Evolutionary conservation across 2,888 invertebrate species (phyloP).

Genomic region (Scaptomyza flava): DNA sequence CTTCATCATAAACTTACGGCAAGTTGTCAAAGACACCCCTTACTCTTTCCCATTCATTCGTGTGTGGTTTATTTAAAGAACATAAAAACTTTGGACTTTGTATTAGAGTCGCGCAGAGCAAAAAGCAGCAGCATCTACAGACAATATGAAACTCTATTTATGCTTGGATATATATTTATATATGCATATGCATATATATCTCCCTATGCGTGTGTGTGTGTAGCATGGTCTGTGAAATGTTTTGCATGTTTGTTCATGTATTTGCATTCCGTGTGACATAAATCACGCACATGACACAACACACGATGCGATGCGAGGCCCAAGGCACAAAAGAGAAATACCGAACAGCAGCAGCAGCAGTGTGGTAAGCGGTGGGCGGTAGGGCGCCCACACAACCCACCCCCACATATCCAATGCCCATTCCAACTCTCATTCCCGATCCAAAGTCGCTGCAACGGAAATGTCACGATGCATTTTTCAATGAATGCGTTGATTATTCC

Average conservation of each 20-base stretch:
- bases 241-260: conserved; percentile 78
- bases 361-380: not conserved
- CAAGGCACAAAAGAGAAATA: conserved; percentile 65
- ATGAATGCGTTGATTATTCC: conserved; percentile 71
- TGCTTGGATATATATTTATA: no score
- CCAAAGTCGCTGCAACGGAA: conserved; percentile 49
- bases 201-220: conserved; percentile 12
- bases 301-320: conserved; percentile 44
- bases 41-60: conserved; percentile 28
- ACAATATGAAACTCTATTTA: conserved; percentile 27
- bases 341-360: conserved; percentile 11
- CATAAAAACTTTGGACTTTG: conserved; percentile 47
- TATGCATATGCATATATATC: not conserved
- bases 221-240: conserved; percentile 54
- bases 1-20: conserved; percentile 14
- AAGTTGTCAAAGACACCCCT: conserved; percentile 35
- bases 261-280: conserved; percentile 78
- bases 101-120: conserved; percentile 34
- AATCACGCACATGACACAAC: conserved; percentile 71
- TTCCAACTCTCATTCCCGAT: not conserved
- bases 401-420: conserved; percentile 11
- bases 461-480: conserved; percentile 74
- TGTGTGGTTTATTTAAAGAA: conserved; percentile 63
- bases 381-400: conserved; percentile 30
- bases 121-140: conserved; percentile 31